Base-by-base conservation (phyloP, 2,113 vertebrate species). In the Suncus etruscus region DNA sequence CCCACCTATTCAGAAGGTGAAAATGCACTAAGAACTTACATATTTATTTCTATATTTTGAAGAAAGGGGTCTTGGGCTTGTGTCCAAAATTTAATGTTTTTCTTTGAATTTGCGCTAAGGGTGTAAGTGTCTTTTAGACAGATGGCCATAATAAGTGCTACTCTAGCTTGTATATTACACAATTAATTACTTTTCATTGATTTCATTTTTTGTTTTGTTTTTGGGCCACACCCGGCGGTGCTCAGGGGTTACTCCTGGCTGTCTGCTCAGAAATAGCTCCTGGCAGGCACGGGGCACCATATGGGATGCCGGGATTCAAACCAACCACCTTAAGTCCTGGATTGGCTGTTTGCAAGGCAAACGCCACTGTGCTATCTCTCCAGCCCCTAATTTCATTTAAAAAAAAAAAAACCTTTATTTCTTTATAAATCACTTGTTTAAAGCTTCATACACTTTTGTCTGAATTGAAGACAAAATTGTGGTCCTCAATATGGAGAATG, bases 11-110 rank as follows among this genome's bases (percentile, higher is more conserved):
- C 50, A 58, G 31, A 1, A 8, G 51, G 58, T 27, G 24, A 15
- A 84, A 69, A 81, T 32, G 68, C 14, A 47, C 29, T 20, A 47
- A 27, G 58, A 58, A 73, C 74, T 94, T 78, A 79, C 79, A 85
- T 54, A 94, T 76, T 90, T 86, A 47, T 83, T 91, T 81, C 76
- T 79, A 32, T 86, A 83, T 93, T 90, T 92, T 80, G 91, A 91
- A 85, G 85, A 65, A 85, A 93, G 89, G 51, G 83, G 20, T 83
- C 20, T 70, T 86, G 85, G 91, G 66, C 75, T 29, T 5, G 18
- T 27, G 54, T 74, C 87, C 72, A 92, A 96, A 89, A 65, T 24
- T 45, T 68, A 72, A 63, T 69, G 48, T 15, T 91, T 11, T 83
- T 74, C 85, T 86, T 87, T 80, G 63, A 72, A 31, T 91, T 92